A percentile compares a stretch with the other conserved stretches of the same genome.
phyloP scores from a whole-genome alignment of 2,113 vertebrate genomes.

The Cromileptes altivelis region DNA sequence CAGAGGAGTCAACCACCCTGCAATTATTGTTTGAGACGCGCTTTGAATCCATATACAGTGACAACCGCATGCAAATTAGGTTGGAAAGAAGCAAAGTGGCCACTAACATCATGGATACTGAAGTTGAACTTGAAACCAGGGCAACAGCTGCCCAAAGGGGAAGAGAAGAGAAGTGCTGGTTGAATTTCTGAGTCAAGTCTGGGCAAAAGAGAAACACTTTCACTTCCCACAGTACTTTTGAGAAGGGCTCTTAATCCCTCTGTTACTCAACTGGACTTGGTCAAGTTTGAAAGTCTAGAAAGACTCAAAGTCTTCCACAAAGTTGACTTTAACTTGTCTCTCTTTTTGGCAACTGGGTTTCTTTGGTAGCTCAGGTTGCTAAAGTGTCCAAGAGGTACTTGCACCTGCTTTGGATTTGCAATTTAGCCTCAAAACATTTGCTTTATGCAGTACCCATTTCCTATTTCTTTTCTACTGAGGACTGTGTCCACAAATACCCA shows the following conservation, averaged over 20 bases:
- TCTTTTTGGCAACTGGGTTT: not conserved
- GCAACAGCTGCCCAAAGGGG: not conserved
- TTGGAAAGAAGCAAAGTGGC: not conserved
- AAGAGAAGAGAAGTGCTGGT: conserved; percentile 1
- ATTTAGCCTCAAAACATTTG: not conserved
- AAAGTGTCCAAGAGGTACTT: not conserved
- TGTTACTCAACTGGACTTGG: not conserved
- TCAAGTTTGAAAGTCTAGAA: not conserved
- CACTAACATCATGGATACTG: not conserved
- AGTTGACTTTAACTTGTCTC: not conserved
- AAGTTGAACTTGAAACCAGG: not conserved
- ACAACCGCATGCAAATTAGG: conserved; percentile 13
- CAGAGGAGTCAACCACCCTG: conserved; percentile 18
- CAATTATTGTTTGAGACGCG: conserved; percentile 15
- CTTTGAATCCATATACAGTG: conserved; percentile 11
- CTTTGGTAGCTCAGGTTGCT: conserved; percentile 3
- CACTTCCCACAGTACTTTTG: conserved; percentile 1
- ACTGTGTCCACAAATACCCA: not conserved
- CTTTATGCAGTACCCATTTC: not conserved
- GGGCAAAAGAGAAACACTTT: conserved; percentile 18
- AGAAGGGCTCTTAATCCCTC: conserved; percentile 28
- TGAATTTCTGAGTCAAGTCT: conserved; percentile 23
- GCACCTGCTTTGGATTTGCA: not conserved
- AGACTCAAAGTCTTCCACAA: not conserved
- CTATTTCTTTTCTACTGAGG: not conserved